phyloP scores from a whole-genome alignment of 2,113 vertebrate species.

The Python bivittatus region DNA sequence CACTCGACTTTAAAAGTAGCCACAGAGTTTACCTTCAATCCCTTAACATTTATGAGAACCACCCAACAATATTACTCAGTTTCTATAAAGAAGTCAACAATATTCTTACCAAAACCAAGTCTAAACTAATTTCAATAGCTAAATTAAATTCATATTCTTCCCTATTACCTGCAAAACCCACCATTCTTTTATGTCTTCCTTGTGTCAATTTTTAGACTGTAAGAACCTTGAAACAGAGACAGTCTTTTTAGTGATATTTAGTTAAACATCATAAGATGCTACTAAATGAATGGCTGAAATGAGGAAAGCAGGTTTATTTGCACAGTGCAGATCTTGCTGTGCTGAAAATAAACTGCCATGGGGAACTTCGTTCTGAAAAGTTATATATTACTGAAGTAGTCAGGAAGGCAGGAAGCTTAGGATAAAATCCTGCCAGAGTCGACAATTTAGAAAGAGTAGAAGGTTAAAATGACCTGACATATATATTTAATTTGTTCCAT shows the following conservation, averaged over 20 bases:
- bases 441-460: neutral
- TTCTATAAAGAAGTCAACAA: conserved; percentile 11
- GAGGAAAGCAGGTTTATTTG: neutral
- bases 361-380: neutral
- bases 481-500: neutral
- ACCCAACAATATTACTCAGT: neutral
- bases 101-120: neutral
- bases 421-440: neutral
- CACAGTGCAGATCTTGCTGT: neutral
- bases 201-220: neutral
- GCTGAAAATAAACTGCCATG: neutral
- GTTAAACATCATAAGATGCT: neutral
- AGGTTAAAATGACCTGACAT: neutral
- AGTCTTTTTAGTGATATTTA: neutral
- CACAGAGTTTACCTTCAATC: neutral
- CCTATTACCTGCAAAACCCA: neutral
- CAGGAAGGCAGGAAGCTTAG: neutral
- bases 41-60: neutral
- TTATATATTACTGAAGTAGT: neutral
- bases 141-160: neutral
- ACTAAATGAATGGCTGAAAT: neutral
- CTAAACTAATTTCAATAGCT: neutral
- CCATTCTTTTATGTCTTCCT: too few relatives aligned
- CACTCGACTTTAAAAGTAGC: neutral
- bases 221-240: neutral